Evolutionary conservation across 2,888 invertebrate species (phyloP).

Genomic region (Eubasilissa splendida): DNA sequence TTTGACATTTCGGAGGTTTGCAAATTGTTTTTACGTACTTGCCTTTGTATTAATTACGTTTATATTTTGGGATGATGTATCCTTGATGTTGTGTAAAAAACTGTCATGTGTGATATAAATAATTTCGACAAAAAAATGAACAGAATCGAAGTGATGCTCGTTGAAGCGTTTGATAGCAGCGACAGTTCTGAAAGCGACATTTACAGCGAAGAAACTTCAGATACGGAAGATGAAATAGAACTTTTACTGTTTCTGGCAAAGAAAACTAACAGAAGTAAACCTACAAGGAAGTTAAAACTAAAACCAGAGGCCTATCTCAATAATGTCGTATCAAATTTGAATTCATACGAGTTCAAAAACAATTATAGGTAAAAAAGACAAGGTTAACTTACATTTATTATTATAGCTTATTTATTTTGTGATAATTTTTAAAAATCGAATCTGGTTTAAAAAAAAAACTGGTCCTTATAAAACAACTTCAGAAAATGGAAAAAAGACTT

Average conservation of each 20-base stretch:
- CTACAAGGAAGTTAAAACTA: neutral
- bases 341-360: constrained; percentile 17
- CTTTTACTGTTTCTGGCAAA: neutral
- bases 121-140: neutral
- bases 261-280: neutral
- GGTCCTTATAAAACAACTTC: no score
- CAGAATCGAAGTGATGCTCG: constrained; percentile 4
- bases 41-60: no score
- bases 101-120: no score
- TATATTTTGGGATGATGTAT: no score
- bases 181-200: constrained; percentile 19
- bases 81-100: no score
- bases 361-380: constrained; percentile 5
- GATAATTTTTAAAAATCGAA: no score
- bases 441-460: no score
- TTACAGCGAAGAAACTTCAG: neutral
- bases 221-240: constrained; percentile 22
- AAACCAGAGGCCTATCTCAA: constrained; percentile 20
- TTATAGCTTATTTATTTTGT: no score
- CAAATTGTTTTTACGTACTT: no score
- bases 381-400: no score
- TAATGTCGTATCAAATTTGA: constrained; percentile 12
- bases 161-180: constrained; percentile 9
- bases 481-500: no score
- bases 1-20: no score